Evolutionary conservation across 2,797 vertebrate genomes (phyloP).

Genomic region (Microchirus variegatus): DNA sequence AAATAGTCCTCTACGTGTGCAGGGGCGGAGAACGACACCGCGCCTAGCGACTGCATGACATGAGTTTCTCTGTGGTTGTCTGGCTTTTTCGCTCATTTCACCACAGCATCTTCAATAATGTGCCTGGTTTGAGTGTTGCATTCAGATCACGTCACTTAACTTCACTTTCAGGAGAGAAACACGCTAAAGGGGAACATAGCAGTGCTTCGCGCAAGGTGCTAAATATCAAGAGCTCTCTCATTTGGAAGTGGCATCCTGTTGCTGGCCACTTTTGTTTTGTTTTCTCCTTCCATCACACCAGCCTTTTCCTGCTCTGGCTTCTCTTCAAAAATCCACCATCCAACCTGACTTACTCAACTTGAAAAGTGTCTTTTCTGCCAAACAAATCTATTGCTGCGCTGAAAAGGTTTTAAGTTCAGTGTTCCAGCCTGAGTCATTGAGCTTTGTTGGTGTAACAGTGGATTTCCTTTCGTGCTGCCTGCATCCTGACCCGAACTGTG

Average conservation of each 20-base stretch:
- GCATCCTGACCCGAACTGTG: background rate
- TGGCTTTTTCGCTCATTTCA: too few species aligned
- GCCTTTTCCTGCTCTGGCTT: slow-evolving; percentile 12
- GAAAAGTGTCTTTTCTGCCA: background rate
- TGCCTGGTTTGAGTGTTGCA: too few species aligned
- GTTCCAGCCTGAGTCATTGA: background rate
- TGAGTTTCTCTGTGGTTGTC: too few species aligned
- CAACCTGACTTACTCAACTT: background rate
- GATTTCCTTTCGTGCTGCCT: slow-evolving; percentile 10
- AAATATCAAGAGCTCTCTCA: too few species aligned
- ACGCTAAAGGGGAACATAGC: too few species aligned
- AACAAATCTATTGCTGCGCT: background rate
- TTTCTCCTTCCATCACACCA: background rate
- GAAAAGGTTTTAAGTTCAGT: background rate
- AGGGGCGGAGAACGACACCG: too few species aligned
- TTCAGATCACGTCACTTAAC: too few species aligned
- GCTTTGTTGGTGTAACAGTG: background rate
- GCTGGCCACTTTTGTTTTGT: background rate
- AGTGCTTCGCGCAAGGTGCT: background rate
- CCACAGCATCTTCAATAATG: too few species aligned
- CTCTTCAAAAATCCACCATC: background rate
- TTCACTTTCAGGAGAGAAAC: too few species aligned
- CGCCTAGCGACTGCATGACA: too few species aligned
- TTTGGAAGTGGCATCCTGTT: background rate
- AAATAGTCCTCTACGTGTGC: too few species aligned